These are phyloP conservation scores for Scomberomorus guttatus DNA, from an alignment of 2,797 vertebrate species.

Conservation along the genomic window DNA sequence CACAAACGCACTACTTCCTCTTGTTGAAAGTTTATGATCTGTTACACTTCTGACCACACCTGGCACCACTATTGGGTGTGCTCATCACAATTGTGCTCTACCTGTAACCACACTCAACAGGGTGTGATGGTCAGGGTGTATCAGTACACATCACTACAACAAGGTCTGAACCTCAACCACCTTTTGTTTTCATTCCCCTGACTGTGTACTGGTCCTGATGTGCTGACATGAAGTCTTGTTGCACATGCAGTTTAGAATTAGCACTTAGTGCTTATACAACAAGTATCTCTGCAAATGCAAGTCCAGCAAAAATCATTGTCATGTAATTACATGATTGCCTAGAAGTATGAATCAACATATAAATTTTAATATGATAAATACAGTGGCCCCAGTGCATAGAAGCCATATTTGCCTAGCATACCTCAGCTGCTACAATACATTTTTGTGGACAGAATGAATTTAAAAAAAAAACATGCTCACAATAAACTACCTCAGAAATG, in stretches of 20 bases:
- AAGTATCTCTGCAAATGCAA: not conserved
- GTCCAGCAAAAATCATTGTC: not conserved
- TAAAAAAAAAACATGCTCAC: not conserved
- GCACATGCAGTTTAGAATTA: not conserved
- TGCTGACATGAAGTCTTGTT: not conserved
- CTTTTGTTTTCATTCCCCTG: not conserved
- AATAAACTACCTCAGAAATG: not conserved
- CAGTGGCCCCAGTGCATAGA: not conserved
- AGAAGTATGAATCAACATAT: not conserved
- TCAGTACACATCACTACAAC: not conserved
- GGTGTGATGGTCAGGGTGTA: not conserved
- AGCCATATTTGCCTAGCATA: not conserved
- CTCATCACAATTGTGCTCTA: not conserved
- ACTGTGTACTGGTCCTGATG: not conserved
- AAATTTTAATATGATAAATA: not conserved
- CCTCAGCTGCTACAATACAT: not conserved
- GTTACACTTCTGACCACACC: not conserved
- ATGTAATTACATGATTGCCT: not conserved
- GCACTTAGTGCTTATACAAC: not conserved
- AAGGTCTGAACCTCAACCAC: not conserved
- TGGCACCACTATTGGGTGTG: not conserved
- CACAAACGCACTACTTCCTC: not conserved
- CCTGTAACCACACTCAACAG: not conserved
- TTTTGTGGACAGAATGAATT: not conserved
- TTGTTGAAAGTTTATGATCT: not conserved